These are phyloP conservation scores for Rallus limicola DNA, from an alignment of 2,113 vertebrate species.

Conservation along the genomic window DNA sequence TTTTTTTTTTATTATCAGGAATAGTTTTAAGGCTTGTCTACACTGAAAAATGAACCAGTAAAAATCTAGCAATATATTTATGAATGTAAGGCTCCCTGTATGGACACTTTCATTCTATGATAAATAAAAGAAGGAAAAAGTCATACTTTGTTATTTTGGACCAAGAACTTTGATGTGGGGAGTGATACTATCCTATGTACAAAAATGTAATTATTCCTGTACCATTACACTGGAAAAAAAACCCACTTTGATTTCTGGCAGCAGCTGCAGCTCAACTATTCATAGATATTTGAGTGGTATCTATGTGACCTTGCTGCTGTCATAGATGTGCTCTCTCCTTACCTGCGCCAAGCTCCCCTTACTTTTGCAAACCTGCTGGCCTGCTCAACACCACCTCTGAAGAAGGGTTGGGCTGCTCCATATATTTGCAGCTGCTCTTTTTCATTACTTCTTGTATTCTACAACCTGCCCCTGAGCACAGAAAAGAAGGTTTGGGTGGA, in stretches of 20 bases:
- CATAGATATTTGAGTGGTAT: background rate
- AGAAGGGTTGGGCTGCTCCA: background rate
- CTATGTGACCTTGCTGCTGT: background rate
- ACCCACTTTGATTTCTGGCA: background rate
- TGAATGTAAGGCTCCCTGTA: background rate
- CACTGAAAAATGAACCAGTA: background rate
- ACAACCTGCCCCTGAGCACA: background rate
- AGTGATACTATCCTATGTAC: fast-evolving
- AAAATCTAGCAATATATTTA: background rate
- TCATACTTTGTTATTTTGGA: background rate
- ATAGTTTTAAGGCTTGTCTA: background rate
- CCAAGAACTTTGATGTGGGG: background rate
- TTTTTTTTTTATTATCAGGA: background rate
- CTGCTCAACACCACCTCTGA: background rate
- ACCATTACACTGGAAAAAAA: background rate
- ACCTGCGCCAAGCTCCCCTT: background rate
- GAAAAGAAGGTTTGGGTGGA: background rate
- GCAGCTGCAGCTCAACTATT: background rate
- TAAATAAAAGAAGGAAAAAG: background rate
- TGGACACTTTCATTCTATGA: background rate
- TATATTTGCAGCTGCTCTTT: background rate
- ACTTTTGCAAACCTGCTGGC: background rate
- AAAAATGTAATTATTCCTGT: background rate
- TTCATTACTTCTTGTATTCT: background rate
- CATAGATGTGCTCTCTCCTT: background rate